Percentiles rank a stretch among this genome's conserved stretches.
These are phyloP conservation scores for Anableps anableps DNA, from an alignment of 2,797 vertebrate genomes.

Conservation along the genomic window DNA sequence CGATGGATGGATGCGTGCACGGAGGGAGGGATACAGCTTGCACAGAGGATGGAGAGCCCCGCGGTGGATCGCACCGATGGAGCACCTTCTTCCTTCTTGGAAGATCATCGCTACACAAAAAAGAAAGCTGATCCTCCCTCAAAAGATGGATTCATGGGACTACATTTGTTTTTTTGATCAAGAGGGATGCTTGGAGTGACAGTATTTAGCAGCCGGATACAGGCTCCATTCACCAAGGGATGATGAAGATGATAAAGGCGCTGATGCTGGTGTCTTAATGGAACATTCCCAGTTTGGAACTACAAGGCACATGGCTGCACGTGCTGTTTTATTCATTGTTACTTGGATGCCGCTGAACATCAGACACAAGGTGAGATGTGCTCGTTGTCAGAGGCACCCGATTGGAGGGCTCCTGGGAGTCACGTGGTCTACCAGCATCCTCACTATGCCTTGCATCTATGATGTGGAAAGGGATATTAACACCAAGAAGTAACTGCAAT, in stretches of 20 bases:
- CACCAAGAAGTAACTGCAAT: neutral
- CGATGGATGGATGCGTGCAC: conserved; percentile 40
- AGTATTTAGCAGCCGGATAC: conserved; percentile 62
- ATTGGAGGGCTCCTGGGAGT: conserved; percentile 76
- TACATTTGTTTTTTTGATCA: conserved; percentile 20
- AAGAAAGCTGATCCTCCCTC: conserved; percentile 12
- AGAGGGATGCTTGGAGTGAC: conserved; percentile 60
- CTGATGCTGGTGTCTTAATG: conserved; percentile 36
- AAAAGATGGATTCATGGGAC: conserved; percentile 47
- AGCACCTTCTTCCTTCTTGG: conserved; percentile 59
- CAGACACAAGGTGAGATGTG: conserved; percentile 54
- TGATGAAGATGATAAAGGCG: conserved; percentile 31
- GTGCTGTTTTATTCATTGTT: conserved; percentile 42
- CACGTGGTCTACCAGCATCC: conserved; percentile 75
- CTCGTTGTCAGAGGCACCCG: conserved; percentile 60
- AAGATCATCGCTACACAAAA: conserved; percentile 40
- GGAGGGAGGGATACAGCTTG: conserved; percentile 56
- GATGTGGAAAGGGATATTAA: neutral
- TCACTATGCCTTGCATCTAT: conserved; percentile 34
- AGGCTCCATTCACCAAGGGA: conserved; percentile 67
- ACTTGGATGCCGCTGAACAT: conserved; percentile 59
- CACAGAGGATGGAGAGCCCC: conserved; percentile 58
- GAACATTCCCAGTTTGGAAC: conserved; percentile 9
- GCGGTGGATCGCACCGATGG: conserved; percentile 50
- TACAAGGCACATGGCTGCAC: neutral